phyloP scores from a whole-genome alignment of 1,140 invertebrate species.

The Zaprionus ghesquierei region DNA sequence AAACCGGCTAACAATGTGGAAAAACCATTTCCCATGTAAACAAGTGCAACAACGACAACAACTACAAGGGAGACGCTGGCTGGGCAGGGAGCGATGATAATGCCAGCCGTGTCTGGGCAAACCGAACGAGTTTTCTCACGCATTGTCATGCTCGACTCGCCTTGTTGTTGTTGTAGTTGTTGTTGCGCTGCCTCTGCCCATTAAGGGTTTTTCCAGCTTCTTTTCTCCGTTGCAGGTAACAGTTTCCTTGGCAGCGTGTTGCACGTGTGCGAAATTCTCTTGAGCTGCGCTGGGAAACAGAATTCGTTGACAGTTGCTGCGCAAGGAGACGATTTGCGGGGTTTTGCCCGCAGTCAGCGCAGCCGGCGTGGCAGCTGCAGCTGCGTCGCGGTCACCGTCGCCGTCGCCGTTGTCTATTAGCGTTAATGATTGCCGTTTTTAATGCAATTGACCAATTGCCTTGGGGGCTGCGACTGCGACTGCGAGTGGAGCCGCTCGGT shows the following conservation, averaged over 20 bases:
- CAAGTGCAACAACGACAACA: conserved; percentile 69
- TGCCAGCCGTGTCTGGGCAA: conserved; percentile 25
- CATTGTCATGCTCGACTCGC: conserved; percentile 30
- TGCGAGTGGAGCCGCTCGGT: conserved; percentile 48
- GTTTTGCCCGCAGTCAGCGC: conserved; percentile 42
- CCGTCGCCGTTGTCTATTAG: conserved; percentile 53
- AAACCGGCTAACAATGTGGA: conserved; percentile 44
- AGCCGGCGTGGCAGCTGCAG: conserved; percentile 6
- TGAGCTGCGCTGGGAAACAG: conserved; percentile 36
- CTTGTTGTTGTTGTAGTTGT: background rate
- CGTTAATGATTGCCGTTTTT: conserved; percentile 74
- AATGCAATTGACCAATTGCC: conserved; percentile 76
- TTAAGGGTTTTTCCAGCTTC: conserved; percentile 65
- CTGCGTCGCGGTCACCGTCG: conserved; percentile 3
- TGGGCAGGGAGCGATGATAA: conserved; percentile 38
- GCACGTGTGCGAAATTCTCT: conserved; percentile 67
- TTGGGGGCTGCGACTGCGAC: conserved; percentile 18
- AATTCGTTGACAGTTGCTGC: conserved; percentile 37
- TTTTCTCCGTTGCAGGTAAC: conserved; percentile 15
- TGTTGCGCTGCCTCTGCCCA: conserved; percentile 29
- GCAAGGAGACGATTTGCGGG: conserved; percentile 35
- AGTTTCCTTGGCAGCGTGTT: conserved; percentile 26
- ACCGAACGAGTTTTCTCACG: conserved; percentile 71
- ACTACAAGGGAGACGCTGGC: conserved; percentile 11
- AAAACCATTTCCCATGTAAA: conserved; percentile 73